Percentiles rank a stretch among this genome's conserved stretches.
These are phyloP conservation scores for Boleophthalmus pectinirostris DNA, from an alignment of 2,113 vertebrate species.

Conservation along the genomic window DNA sequence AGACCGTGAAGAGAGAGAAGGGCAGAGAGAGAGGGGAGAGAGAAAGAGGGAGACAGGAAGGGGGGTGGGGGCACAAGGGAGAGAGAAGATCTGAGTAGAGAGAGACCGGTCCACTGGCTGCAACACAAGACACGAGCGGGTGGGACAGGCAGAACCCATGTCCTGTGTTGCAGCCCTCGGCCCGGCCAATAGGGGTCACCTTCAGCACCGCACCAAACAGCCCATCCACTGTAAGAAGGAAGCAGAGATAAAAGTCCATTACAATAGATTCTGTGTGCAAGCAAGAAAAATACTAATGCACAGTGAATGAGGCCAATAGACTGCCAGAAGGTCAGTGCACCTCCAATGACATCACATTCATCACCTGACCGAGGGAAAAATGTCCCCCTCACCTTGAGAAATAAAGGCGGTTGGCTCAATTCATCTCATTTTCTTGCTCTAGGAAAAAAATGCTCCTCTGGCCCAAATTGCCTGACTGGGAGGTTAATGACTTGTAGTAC, in stretches of 20 bases:
- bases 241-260: slow-evolving; percentile 50
- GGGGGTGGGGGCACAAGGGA: no score
- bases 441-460: slow-evolving; percentile 46
- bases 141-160: slow-evolving; percentile 77
- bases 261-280: slow-evolving; percentile 50
- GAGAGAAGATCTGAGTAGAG: slow-evolving; percentile 9
- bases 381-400: slow-evolving; percentile 56
- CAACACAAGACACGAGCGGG: slow-evolving; percentile 86
- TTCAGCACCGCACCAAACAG: slow-evolving; percentile 50
- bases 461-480: slow-evolving; percentile 69
- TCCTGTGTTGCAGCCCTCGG: slow-evolving; percentile 85
- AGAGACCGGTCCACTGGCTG: slow-evolving; percentile 79
- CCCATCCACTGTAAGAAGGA: slow-evolving; percentile 53
- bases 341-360: slow-evolving; percentile 61
- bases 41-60: background rate
- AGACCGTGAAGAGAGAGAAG: background rate
- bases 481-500: slow-evolving; percentile 68
- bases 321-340: slow-evolving; percentile 31
- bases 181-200: slow-evolving; percentile 70
- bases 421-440: slow-evolving; percentile 37
- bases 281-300: slow-evolving; percentile 22
- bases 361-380: slow-evolving; percentile 66
- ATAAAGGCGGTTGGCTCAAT: slow-evolving; percentile 25
- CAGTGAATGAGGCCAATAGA: slow-evolving; percentile 31
- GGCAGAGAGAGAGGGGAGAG: slow-evolving; percentile 46